phyloP scores from a whole-genome alignment of 2,888 invertebrate genomes.

The Carterocephalus palaemon region DNA sequence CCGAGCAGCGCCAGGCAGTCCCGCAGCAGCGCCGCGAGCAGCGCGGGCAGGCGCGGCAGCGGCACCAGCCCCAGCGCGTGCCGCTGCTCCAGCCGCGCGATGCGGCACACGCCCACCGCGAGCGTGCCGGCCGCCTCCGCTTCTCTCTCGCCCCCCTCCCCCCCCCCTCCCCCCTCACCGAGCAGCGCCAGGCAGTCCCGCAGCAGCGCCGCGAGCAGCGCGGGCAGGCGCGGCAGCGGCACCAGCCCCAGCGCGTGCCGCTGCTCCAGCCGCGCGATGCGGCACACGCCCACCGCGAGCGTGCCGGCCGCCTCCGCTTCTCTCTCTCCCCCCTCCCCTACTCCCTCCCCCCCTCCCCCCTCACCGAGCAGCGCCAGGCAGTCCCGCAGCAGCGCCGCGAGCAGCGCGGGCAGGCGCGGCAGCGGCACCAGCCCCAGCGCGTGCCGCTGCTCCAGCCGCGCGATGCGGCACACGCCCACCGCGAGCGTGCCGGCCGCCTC shows the following conservation, averaged over 20 bases:
- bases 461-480: conserved; percentile 88
- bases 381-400: conserved; percentile 89
- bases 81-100: conserved; percentile 86
- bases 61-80: conserved; percentile 91
- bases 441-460: conserved; percentile 91
- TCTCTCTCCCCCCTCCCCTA: conserved; percentile 37
- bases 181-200: too few species aligned
- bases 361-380: conserved; percentile 89
- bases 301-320: too few species aligned
- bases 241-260: conserved; percentile 89
- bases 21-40: too few species aligned
- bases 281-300: background rate
- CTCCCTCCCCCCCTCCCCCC: conserved; percentile 46
- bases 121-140: too few species aligned
- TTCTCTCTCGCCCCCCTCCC: background rate
- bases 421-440: conserved; percentile 91
- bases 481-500: conserved; percentile 82
- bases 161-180: too few species aligned
- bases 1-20: too few species aligned
- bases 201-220: too few species aligned
- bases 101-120: background rate
- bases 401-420: conserved; percentile 88
- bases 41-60: too few species aligned
- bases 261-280: conserved; percentile 84
- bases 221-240: conserved; percentile 74